Conservation (phyloP, 2,797 vertebrate species). For the Spinibarbus caldwelli region DNA sequence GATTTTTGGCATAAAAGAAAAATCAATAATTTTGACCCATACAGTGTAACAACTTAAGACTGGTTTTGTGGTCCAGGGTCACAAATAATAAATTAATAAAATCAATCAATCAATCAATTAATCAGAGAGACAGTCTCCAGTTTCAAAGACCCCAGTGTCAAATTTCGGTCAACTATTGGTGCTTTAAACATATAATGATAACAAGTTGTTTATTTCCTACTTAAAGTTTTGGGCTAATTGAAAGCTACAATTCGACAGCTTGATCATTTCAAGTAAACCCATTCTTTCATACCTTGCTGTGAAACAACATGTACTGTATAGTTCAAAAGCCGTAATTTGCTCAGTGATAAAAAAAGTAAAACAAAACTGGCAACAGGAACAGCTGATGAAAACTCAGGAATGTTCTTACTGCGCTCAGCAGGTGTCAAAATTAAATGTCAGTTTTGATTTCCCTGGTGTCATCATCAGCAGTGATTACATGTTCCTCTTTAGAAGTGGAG, state of each 20-base stretch:
- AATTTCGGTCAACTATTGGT: not conserved
- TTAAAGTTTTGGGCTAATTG: not conserved
- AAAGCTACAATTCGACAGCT: not conserved
- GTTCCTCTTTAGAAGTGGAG: conserved; percentile 13
- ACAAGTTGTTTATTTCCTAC: not conserved
- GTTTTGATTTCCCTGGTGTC: not conserved
- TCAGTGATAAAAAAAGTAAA: not conserved
- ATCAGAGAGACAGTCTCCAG: not conserved
- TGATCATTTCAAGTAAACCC: not conserved
- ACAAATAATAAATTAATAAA: not conserved
- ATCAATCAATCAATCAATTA: not conserved
- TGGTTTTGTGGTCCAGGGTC: too few relatives aligned
- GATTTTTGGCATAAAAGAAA: too few relatives aligned
- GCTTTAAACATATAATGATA: not conserved
- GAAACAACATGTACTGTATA: not conserved
- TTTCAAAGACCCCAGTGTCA: not conserved
- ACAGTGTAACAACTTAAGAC: too few relatives aligned
- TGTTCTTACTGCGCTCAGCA: not conserved
- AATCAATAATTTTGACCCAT: too few relatives aligned
- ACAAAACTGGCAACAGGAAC: not conserved
- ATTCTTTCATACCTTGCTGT: not conserved
- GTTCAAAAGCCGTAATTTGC: not conserved
- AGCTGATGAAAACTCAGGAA: not conserved
- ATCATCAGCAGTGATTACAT: not conserved
- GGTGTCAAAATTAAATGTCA: conserved; percentile 9